These are phyloP conservation scores for Elgonia sp. DNA, from an alignment of 2,888 invertebrate species.

Conservation along the genomic window DNA sequence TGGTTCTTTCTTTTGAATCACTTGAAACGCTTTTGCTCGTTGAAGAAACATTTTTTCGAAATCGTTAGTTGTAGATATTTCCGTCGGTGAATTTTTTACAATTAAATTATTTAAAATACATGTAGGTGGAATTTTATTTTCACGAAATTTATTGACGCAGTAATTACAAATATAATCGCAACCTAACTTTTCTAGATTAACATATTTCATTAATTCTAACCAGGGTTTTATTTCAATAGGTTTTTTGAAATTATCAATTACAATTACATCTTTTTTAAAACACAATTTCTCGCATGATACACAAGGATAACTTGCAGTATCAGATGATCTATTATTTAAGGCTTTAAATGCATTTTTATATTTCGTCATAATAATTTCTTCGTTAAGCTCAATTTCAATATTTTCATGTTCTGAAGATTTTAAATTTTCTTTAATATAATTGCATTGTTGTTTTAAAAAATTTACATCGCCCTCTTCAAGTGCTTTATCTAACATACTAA, in stretches of 20 bases:
- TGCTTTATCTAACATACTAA: not conserved
- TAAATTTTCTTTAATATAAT: conserved; percentile 5
- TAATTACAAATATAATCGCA: conserved; percentile 32
- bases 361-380: conserved; percentile 62
- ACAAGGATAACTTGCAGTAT: conserved; percentile 61
- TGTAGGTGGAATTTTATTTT: conserved; percentile 70
- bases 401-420: conserved; percentile 17
- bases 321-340: conserved; percentile 68
- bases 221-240: conserved; percentile 42
- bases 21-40: too few species aligned
- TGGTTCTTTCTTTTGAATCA: too few species aligned
- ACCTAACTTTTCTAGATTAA: conserved; percentile 41
- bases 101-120: conserved; percentile 76
- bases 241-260: conserved; percentile 59
- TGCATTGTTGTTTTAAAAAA: conserved; percentile 12
- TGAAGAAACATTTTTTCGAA: conserved; percentile 45
- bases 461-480: not conserved
- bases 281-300: conserved; percentile 33
- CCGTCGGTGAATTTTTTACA: conserved; percentile 34
- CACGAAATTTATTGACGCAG: conserved; percentile 41
- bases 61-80: conserved; percentile 50
- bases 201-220: conserved; percentile 21
- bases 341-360: conserved; percentile 72
- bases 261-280: conserved; percentile 72
- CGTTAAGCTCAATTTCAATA: conserved; percentile 66